A percentile compares a stretch with the other conserved stretches of the same genome.
These are phyloP conservation scores for Bellardia pandia DNA, from an alignment of 2,888 invertebrate species.

Conservation along the genomic window DNA sequence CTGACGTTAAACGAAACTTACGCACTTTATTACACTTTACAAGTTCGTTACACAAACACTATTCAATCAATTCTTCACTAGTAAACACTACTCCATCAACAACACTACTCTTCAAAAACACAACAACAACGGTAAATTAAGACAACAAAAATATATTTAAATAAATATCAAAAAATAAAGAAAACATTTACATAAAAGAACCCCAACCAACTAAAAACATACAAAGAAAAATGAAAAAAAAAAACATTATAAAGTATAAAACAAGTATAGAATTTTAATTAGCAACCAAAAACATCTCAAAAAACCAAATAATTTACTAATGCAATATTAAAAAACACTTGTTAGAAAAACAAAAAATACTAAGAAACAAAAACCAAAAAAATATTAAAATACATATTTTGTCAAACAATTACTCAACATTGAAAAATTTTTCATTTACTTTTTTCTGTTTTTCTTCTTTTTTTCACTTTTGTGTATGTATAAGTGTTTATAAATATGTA, in stretches of 20 bases:
- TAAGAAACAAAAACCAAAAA: not conserved
- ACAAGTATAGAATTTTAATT: slow-evolving; percentile 50
- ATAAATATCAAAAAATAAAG: not conserved
- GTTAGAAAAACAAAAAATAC: slow-evolving; percentile 27
- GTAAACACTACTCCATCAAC: slow-evolving; percentile 38
- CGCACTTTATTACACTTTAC: too few relatives aligned
- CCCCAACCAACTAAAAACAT: not conserved
- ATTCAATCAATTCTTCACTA: slow-evolving; percentile 1
- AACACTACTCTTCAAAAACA: slow-evolving; percentile 38
- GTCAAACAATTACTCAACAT: slow-evolving; percentile 66
- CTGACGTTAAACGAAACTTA: slow-evolving; percentile 58
- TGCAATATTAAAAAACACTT: slow-evolving; percentile 37
- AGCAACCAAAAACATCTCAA: not conserved
- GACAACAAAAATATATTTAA: not conserved
- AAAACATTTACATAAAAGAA: not conserved
- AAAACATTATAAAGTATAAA: not conserved
- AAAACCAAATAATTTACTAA: slow-evolving; percentile 7
- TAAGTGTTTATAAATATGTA: not conserved
- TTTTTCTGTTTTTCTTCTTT: slow-evolving; percentile 20
- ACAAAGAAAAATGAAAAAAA: not conserved
- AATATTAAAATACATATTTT: slow-evolving; percentile 5
- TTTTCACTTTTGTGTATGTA: slow-evolving; percentile 28
- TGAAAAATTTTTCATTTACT: slow-evolving; percentile 62
- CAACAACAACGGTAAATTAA: slow-evolving; percentile 56
- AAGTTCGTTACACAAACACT: slow-evolving; percentile 52